Evolutionary conservation across 2,888 invertebrate species (phyloP).

Genomic region (Cacoxenus indagator): DNA sequence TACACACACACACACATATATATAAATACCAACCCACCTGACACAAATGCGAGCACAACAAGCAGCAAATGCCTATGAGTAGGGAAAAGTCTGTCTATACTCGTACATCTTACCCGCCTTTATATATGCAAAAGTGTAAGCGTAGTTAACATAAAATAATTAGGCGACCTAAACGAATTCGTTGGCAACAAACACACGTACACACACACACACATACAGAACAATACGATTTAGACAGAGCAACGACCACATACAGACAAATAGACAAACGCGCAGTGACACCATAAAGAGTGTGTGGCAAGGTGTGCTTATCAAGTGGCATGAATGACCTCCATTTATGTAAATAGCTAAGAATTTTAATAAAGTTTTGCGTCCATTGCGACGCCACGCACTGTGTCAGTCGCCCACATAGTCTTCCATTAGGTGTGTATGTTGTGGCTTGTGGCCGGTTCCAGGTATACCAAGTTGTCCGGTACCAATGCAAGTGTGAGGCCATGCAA

Average conservation of each 20-base stretch:
- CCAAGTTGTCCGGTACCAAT: neutral
- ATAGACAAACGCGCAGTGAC: neutral
- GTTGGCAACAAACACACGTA: slow-evolving; percentile 35
- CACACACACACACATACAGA: neutral
- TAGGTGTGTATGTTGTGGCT: neutral
- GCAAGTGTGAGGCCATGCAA: neutral
- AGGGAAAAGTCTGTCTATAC: neutral
- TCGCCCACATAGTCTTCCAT: neutral
- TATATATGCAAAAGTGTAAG: neutral
- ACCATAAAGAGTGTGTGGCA: neutral
- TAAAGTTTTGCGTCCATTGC: slow-evolving; percentile 12
- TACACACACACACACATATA: slow-evolving; percentile 45
- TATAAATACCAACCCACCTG: slow-evolving; percentile 47
- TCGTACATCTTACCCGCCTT: neutral
- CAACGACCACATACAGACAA: neutral
- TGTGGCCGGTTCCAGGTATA: neutral
- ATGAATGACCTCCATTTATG: slow-evolving; percentile 17
- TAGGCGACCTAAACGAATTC: slow-evolving; percentile 57
- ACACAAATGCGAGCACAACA: slow-evolving; percentile 38
- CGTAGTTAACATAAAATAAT: slow-evolving; percentile 60
- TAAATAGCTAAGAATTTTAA: slow-evolving; percentile 18
- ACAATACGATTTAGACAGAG: neutral
- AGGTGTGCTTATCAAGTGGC: slow-evolving; percentile 5
- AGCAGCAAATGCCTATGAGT: neutral
- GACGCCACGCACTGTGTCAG: neutral